phyloP scores from a whole-genome alignment of 2,113 vertebrate genomes.

The Vulpes vulpes region DNA sequence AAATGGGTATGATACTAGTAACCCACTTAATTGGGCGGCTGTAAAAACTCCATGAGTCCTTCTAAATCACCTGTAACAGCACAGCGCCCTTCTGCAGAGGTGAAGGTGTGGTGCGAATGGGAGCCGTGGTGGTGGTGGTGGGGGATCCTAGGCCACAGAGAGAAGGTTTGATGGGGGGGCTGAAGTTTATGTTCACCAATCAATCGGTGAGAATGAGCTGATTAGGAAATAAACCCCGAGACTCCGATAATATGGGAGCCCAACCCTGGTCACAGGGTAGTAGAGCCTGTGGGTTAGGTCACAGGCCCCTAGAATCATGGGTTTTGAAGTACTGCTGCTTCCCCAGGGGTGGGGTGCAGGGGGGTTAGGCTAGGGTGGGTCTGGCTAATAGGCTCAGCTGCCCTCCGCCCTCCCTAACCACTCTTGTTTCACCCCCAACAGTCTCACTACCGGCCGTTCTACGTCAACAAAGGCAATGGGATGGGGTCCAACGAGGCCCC shows the following conservation, averaged over 20 bases:
- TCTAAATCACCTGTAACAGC: not conserved
- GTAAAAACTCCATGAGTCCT: not conserved
- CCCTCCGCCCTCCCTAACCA: not conserved
- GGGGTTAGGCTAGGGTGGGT: not conserved
- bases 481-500: slow-evolving; percentile 89
- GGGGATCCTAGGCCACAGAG: not conserved
- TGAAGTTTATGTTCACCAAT: not conserved
- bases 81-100: not conserved
- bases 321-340: not conserved
- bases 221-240: not conserved
- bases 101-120: not conserved
- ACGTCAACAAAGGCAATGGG: slow-evolving; percentile 91
- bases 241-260: not conserved
- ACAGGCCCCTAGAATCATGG: not conserved
- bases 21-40: not conserved
- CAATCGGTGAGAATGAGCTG: not conserved
- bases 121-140: not conserved
- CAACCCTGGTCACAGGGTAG: not conserved
- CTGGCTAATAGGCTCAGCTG: not conserved
- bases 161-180: not conserved
- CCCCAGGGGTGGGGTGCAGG: not conserved
- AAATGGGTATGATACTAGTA: not conserved
- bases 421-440: slow-evolving; percentile 77
- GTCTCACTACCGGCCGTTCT: slow-evolving; percentile 91
- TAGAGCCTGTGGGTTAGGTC: not conserved